Percentiles rank a stretch among this genome's conserved stretches.
Conservation (phyloP, 2,113 vertebrate species). For the Sarotherodon lohbergeri region DNA sequence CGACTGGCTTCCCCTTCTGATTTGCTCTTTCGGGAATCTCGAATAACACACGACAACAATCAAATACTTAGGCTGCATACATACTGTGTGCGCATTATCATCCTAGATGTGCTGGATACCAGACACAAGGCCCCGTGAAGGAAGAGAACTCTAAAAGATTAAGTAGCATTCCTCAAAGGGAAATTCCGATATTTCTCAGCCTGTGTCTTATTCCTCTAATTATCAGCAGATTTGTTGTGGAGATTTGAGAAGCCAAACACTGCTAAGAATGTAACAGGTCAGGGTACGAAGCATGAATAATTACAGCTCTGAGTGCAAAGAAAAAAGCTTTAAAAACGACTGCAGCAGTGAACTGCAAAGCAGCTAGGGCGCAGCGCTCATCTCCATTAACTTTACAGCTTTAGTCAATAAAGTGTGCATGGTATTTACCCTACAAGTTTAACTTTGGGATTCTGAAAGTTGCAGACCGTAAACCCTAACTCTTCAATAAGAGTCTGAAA, state of each 20-base stretch:
- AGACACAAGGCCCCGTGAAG: slow-evolving; percentile 14
- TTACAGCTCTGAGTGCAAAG: not conserved
- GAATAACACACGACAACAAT: not conserved
- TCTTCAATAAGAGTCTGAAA: not conserved
- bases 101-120: not conserved
- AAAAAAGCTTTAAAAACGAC: not conserved
- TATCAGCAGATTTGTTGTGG: not conserved
- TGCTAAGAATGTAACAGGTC: not conserved
- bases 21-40: not conserved
- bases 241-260: not conserved
- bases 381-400: not conserved
- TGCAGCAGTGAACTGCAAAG: not conserved
- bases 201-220: not conserved
- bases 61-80: slow-evolving; percentile 11
- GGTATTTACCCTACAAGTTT: not conserved
- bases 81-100: not conserved
- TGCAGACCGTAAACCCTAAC: not conserved
- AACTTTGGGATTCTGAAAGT: not conserved
- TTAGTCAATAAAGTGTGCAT: not conserved
- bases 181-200: not conserved
- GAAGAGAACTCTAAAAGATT: not conserved
- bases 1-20: not conserved
- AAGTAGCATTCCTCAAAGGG: not conserved
- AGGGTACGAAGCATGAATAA: not conserved
- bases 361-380: not conserved